phyloP scores from a whole-genome alignment of 2,797 vertebrate genomes.

The Glyptemys insculpta region DNA sequence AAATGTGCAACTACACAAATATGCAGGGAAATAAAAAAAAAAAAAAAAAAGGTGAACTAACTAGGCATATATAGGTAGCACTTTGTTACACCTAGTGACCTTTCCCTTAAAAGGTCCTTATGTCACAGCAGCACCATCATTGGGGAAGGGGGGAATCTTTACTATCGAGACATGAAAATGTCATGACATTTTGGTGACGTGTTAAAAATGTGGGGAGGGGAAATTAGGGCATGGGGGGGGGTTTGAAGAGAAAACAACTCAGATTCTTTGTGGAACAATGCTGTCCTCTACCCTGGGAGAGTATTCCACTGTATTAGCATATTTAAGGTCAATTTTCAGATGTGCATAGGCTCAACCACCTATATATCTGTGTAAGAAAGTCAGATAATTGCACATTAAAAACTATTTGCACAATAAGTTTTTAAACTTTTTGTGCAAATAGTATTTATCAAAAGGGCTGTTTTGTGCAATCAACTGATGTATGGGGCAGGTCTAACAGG shows the following conservation, averaged over 20 bases:
- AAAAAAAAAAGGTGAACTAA: not conserved
- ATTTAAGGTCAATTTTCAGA: not conserved
- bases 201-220: not conserved
- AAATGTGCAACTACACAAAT: not conserved
- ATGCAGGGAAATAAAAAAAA: not conserved
- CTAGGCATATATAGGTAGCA: not conserved
- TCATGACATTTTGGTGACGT: not conserved
- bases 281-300: not conserved
- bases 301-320: not conserved
- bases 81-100: not conserved
- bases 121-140: not conserved
- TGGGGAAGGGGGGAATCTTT: not conserved
- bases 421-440: not conserved
- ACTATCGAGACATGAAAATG: not conserved
- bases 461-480: not conserved
- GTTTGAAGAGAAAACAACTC: not conserved
- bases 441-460: not conserved
- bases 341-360: accelerated
- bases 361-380: not conserved
- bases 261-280: not conserved
- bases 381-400: accelerated
- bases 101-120: not conserved
- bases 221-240: not conserved
- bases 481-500: not conserved
- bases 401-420: not conserved